These are phyloP conservation scores for Gallinago jamesoni DNA, from an alignment of 2,113 vertebrate genomes.

Conservation along the genomic window DNA sequence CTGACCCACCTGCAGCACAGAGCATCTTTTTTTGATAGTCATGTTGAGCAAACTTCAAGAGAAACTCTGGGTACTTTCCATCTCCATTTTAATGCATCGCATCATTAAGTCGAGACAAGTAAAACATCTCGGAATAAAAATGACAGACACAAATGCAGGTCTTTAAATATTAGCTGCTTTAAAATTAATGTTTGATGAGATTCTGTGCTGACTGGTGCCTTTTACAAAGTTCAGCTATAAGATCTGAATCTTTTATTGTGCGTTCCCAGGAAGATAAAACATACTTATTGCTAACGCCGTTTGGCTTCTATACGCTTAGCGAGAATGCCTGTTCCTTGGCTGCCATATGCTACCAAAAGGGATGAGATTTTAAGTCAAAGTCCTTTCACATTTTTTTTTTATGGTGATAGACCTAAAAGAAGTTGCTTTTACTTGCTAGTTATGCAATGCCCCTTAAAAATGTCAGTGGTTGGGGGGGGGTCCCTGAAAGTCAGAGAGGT, in stretches of 20 bases:
- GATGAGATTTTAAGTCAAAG: constrained; percentile 37
- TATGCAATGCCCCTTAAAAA: neutral
- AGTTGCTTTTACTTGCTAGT: neutral
- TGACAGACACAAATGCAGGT: neutral
- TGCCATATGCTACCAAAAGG: neutral
- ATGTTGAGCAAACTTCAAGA: neutral
- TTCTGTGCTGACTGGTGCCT: neutral
- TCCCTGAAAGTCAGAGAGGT: neutral
- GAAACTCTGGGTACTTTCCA: neutral
- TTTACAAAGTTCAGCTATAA: neutral
- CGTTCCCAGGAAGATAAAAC: constrained; percentile 27
- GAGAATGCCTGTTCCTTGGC: neutral
- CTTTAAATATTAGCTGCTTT: neutral
- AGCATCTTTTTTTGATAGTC: neutral
- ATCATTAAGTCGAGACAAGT: neutral
- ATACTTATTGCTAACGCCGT: neutral
- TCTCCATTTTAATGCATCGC: neutral
- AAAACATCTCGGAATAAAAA: neutral
- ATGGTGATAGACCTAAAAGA: neutral
- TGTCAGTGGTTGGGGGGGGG: neutral
- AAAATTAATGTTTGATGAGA: neutral
- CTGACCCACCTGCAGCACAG: neutral
- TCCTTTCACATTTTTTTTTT: neutral
- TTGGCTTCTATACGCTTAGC: neutral
- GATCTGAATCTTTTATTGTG: constrained; percentile 25